phyloP scores from a whole-genome alignment of 2,113 vertebrate species.

The Gambusia holbrooki region DNA sequence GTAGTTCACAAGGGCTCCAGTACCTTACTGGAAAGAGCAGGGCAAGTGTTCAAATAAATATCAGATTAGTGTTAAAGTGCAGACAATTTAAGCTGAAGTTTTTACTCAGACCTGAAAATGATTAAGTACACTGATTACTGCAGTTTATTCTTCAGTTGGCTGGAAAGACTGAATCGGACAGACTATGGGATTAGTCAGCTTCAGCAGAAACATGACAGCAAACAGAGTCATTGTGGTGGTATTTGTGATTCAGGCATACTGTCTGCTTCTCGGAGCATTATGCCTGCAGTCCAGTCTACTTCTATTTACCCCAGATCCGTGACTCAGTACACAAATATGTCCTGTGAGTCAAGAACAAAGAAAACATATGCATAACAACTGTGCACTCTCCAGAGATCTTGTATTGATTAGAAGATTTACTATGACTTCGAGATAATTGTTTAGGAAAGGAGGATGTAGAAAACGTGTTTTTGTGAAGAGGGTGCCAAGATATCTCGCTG shows the following conservation, averaged over 20 bases:
- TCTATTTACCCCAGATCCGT: conserved; percentile 57
- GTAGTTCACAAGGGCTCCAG: conserved; percentile 31
- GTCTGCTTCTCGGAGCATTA: conserved; percentile 48
- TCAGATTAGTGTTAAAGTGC: conserved; percentile 35
- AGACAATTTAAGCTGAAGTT: conserved; percentile 26
- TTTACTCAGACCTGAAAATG: conserved; percentile 25
- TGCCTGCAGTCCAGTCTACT: conserved; percentile 47
- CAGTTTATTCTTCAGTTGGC: conserved; percentile 46
- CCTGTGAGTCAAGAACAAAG: conserved; percentile 68
- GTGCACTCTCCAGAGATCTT: conserved; percentile 63
- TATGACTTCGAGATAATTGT: conserved; percentile 54
- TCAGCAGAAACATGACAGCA: conserved; percentile 29
- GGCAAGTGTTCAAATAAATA: conserved; percentile 27
- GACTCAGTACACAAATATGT: conserved; percentile 76
- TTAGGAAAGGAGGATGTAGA: conserved; percentile 55
- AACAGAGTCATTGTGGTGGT: conserved; percentile 46
- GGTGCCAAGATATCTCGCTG: conserved; percentile 60
- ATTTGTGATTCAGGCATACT: conserved; percentile 63
- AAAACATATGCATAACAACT: conserved; percentile 73
- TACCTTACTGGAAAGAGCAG: conserved; percentile 33
- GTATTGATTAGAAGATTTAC: conserved; percentile 70
- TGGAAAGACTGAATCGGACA: conserved; percentile 18
- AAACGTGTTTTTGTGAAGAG: conserved; percentile 58
- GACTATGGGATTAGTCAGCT: conserved; percentile 57
- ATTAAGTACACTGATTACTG: conserved; percentile 19